A percentile compares a stretch with the other conserved stretches of the same genome.
Evolutionary conservation across 2,797 vertebrate species (phyloP).

Genomic region (Decapterus maruadsi): DNA sequence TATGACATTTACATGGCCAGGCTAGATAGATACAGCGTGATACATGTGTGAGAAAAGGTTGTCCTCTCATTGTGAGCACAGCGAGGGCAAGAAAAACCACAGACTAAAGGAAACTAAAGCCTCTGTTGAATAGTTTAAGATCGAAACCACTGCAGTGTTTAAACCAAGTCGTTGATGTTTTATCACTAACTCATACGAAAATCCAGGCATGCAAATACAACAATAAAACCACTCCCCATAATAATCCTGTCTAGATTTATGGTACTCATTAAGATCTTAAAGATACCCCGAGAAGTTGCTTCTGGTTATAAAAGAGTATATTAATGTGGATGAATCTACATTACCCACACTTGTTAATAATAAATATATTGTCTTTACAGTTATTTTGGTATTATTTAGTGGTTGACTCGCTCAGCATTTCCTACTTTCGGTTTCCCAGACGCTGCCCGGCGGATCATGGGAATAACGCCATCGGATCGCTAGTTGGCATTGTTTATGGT

Average conservation of each 20-base stretch:
- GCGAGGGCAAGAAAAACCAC: constrained; percentile 16
- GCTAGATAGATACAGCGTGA: constrained; percentile 73
- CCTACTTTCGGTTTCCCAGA: no score
- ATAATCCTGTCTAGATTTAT: not conserved
- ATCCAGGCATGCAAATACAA: not conserved
- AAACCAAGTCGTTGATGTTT: not conserved
- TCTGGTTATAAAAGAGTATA: no score
- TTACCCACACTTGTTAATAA: no score
- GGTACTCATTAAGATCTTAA: not conserved
- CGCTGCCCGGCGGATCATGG: no score
- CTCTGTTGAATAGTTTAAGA: not conserved
- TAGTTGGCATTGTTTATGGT: no score
- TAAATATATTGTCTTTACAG: no score
- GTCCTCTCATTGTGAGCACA: constrained; percentile 44
- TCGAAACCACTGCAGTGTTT: not conserved
- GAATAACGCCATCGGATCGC: no score
- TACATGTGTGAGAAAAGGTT: constrained; percentile 69
- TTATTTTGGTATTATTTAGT: no score
- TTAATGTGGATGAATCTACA: no score
- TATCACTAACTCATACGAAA: not conserved
- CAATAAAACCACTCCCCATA: not conserved
- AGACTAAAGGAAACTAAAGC: not conserved
- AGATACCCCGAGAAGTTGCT: no score
- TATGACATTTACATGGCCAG: constrained; percentile 82
- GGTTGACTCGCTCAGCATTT: no score